Evolutionary conservation across 2,888 invertebrate species (phyloP).

Genomic region (Leuctra nigra): DNA sequence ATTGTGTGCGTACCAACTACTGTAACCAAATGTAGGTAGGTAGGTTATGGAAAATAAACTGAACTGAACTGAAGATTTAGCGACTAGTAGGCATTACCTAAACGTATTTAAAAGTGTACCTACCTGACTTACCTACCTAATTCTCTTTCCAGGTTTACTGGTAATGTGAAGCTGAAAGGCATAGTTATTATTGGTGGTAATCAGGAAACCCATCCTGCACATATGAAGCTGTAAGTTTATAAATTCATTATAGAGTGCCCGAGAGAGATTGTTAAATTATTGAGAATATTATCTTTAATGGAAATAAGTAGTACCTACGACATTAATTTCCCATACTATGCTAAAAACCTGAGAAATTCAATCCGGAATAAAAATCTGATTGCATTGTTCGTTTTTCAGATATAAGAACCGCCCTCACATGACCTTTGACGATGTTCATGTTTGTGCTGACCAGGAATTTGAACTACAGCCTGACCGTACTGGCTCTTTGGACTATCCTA

Average conservation of each 20-base stretch:
- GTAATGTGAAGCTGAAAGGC: constrained; percentile 91
- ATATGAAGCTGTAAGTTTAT: constrained; percentile 73
- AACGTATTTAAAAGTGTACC: too few species aligned
- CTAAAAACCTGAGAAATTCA: too few species aligned
- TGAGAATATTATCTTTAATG: background rate
- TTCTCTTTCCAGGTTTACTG: constrained; percentile 64
- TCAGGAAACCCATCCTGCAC: constrained; percentile 75
- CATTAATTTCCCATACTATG: too few species aligned
- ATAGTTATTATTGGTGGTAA: constrained; percentile 88
- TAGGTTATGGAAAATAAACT: too few species aligned
- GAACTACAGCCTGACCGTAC: constrained; percentile 71
- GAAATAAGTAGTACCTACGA: background rate
- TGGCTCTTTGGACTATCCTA: constrained; percentile 80
- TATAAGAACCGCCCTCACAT: constrained; percentile 90
- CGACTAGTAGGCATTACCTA: too few species aligned
- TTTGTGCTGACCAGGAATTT: constrained; percentile 81
- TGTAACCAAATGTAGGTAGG: too few species aligned
- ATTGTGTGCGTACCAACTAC: too few species aligned
- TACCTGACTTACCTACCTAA: constrained; percentile 16
- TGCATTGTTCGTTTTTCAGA: too few species aligned
- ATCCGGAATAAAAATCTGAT: too few species aligned
- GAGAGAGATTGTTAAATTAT: constrained; percentile 20
- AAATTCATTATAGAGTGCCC: too few species aligned
- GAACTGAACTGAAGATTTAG: too few species aligned
- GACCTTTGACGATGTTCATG: constrained; percentile 83